Evolutionary conservation across 2,797 vertebrate species (phyloP).

Genomic region (Crocodylus rhombifer): DNA sequence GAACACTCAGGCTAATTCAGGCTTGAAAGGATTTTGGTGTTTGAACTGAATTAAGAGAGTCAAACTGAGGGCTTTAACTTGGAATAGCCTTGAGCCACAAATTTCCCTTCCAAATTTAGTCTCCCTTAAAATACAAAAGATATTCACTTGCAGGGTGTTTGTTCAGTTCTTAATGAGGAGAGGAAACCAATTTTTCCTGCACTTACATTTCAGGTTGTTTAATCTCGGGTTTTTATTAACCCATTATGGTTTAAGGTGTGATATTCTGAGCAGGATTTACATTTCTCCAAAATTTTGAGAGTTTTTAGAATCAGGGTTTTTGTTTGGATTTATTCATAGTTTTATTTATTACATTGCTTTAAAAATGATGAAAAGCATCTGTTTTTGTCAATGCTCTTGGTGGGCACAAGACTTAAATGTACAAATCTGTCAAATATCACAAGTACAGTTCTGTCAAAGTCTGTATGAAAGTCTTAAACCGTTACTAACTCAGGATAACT

Average conservation of each 20-base stretch:
- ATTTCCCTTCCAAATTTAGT: neutral
- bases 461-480: slow-evolving; percentile 20
- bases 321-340: neutral
- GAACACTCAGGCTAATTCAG: neutral
- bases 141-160: neutral
- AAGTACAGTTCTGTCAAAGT: neutral
- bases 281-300: slow-evolving; percentile 6
- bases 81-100: accelerated
- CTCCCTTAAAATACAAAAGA: accelerated
- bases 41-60: neutral
- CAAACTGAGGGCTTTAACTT: neutral
- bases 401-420: neutral
- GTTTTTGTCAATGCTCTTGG: neutral
- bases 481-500: neutral
- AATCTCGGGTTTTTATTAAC: neutral
- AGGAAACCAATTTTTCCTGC: neutral
- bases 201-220: neutral
- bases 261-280: neutral
- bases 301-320: neutral
- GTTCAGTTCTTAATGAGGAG: neutral
- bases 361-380: slow-evolving; percentile 16
- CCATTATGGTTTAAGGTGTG: neutral
- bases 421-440: slow-evolving; percentile 25
- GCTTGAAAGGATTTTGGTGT: neutral
- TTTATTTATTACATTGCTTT: slow-evolving; percentile 2